Conservation (phyloP, 2,797 vertebrate genomes). For the Notoglanidium macrostoma region DNA sequence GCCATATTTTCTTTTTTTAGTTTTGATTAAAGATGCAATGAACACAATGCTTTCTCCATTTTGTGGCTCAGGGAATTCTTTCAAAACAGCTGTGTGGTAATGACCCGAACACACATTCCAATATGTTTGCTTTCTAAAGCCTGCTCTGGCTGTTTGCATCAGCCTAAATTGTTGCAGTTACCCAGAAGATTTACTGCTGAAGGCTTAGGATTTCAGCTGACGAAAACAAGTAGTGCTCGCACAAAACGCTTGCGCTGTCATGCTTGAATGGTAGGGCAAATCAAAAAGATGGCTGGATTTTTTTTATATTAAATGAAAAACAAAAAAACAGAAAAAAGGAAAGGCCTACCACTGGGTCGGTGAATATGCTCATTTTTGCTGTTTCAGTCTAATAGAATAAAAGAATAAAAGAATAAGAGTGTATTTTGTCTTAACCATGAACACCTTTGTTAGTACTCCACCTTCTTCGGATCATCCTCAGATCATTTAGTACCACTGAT, state of each 20-base stretch:
- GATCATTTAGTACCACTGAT: background rate
- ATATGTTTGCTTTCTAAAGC: slow-evolving; percentile 42
- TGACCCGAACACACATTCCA: slow-evolving; percentile 25
- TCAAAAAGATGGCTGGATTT: slow-evolving; percentile 20
- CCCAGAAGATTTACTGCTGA: slow-evolving; percentile 50
- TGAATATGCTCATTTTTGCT: background rate
- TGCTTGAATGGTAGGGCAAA: slow-evolving; percentile 19
- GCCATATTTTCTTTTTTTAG: background rate
- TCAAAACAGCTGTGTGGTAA: slow-evolving; percentile 26
- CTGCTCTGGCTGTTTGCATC: slow-evolving; percentile 38
- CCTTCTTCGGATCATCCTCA: background rate
- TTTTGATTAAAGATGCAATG: slow-evolving; percentile 17
- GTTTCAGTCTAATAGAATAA: background rate
- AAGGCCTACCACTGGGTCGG: background rate
- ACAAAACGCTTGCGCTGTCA: slow-evolving; percentile 34
- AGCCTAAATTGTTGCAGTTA: slow-evolving; percentile 49
- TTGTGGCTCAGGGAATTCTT: background rate
- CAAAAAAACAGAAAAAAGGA: background rate
- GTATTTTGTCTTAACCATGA: background rate
- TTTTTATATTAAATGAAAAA: slow-evolving; percentile 7
- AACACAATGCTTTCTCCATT: slow-evolving; percentile 5
- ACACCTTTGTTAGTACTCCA: background rate
- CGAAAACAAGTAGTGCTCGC: slow-evolving; percentile 36
- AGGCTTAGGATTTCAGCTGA: slow-evolving; percentile 45
- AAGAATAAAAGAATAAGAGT: background rate